Conservation (phyloP, 2,113 vertebrate species). For the Seriola dumerili region DNA sequence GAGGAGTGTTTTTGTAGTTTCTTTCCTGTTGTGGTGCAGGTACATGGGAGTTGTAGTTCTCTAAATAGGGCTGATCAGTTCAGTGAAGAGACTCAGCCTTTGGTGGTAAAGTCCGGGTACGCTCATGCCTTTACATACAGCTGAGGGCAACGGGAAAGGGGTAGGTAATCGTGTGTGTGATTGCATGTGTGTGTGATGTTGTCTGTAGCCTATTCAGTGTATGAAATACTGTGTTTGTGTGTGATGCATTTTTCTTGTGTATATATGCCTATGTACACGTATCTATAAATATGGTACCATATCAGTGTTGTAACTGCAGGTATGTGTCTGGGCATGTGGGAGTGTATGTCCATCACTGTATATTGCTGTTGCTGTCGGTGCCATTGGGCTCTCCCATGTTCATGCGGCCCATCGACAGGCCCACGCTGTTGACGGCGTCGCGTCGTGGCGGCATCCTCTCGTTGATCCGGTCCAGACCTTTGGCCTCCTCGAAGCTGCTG, state of each 20-base stretch:
- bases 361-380: conserved; percentile 89
- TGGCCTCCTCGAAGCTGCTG: conserved; percentile 87
- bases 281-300: conserved; percentile 68
- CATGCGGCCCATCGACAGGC: conserved; percentile 86
- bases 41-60: conserved; percentile 71
- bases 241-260: conserved; percentile 47
- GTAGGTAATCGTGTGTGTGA: conserved; percentile 43
- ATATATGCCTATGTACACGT: conserved; percentile 75
- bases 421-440: conserved; percentile 84
- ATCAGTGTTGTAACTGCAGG: conserved; percentile 55
- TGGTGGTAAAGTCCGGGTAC: conserved; percentile 65
- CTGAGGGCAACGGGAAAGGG: conserved; percentile 61
- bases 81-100: conserved; percentile 63
- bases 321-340: conserved; percentile 49
- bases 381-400: conserved; percentile 88
- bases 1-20: conserved; percentile 42
- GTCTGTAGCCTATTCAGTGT: conserved; percentile 48
- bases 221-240: conserved; percentile 47
- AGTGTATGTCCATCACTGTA: conserved; percentile 82
- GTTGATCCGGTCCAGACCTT: conserved; percentile 87
- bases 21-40: conserved; percentile 58
- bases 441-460: conserved; percentile 86
- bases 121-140: conserved; percentile 73
- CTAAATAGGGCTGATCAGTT: conserved; percentile 58
- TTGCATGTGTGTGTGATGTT: conserved; percentile 29